These are phyloP conservation scores for Corythornis madagascariensis DNA, from an alignment of 2,113 vertebrate genomes.

Conservation along the genomic window DNA sequence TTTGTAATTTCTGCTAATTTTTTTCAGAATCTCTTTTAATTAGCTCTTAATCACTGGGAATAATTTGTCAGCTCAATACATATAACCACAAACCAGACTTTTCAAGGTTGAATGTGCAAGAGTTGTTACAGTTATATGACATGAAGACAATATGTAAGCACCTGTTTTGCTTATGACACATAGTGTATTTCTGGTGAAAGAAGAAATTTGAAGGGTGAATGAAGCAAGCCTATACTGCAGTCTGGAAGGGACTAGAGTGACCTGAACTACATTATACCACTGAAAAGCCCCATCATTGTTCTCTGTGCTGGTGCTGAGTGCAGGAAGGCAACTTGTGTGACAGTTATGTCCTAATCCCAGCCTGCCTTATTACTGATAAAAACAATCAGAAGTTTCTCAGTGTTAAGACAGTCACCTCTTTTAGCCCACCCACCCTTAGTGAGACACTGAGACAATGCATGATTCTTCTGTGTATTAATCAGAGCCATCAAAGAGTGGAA, in stretches of 20 bases:
- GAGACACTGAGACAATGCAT: neutral
- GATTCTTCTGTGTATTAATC: neutral
- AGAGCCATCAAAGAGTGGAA: neutral
- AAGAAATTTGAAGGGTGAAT: neutral
- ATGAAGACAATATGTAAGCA: neutral
- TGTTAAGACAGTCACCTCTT: neutral
- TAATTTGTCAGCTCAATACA: neutral
- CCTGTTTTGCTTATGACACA: neutral
- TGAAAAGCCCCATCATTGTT: neutral
- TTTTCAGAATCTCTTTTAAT: neutral
- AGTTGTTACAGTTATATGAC: neutral
- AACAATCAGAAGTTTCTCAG: neutral
- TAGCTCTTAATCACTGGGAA: neutral
- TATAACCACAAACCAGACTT: neutral
- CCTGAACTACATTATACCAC: neutral
- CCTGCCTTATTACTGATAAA: neutral
- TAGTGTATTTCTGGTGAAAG: neutral
- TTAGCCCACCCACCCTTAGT: neutral
- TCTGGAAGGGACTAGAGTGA: neutral
- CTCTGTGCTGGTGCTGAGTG: neutral
- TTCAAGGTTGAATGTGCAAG: fast-evolving
- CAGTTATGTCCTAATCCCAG: neutral
- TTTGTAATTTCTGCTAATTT: neutral
- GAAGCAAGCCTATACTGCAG: neutral
- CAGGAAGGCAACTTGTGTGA: neutral